Conservation (phyloP, 53 echinoderm and acorn worm species). For the Echinometra lucunter region DNA sequence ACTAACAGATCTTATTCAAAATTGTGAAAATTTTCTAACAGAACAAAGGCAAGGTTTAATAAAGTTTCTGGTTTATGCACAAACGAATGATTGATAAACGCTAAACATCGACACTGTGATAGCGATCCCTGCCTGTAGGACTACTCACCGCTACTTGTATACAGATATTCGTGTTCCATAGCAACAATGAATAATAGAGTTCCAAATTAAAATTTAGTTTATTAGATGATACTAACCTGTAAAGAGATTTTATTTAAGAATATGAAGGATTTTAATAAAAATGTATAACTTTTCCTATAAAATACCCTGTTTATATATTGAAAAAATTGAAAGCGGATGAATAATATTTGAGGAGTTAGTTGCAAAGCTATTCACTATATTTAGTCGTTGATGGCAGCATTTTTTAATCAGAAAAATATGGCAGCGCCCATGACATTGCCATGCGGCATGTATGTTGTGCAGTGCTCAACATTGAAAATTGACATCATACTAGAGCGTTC, state of each 20-base stretch:
- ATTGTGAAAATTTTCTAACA: background rate
- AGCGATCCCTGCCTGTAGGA: background rate
- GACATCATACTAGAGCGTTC: background rate
- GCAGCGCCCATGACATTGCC: slow-evolving; percentile 58
- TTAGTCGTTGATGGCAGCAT: slow-evolving; percentile 58
- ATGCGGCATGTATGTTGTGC: background rate
- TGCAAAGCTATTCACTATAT: background rate
- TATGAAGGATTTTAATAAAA: background rate
- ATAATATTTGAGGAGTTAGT: background rate
- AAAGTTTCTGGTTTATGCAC: too few species aligned
- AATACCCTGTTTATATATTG: background rate
- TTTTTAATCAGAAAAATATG: slow-evolving; percentile 34
- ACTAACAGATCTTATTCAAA: background rate
- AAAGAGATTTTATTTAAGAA: background rate
- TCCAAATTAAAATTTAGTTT: too few species aligned
- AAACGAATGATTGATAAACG: too few species aligned
- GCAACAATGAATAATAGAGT: slow-evolving; percentile 67
- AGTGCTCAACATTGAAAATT: background rate
- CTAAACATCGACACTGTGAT: background rate
- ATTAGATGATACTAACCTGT: background rate
- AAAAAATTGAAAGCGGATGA: slow-evolving; percentile 24
- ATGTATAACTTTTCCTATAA: background rate
- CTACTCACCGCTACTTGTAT: slow-evolving; percentile 64
- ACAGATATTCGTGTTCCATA: slow-evolving; percentile 67
- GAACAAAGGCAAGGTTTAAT: too few species aligned